Conservation (phyloP, 2,113 vertebrate genomes). For the Miniopterus natalensis region DNA sequence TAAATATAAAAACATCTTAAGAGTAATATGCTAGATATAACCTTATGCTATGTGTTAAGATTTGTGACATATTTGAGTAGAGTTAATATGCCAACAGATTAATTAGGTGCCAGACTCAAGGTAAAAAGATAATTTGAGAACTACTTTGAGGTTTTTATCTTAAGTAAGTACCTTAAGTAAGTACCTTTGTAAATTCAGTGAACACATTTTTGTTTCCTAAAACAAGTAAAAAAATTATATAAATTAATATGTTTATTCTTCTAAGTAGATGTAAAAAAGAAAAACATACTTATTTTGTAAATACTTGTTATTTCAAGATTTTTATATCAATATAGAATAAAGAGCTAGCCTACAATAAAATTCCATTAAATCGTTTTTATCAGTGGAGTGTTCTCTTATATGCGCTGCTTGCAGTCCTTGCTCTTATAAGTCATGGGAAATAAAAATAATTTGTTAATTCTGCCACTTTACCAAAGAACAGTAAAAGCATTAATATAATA, state of each 20-base stretch:
- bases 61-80: neutral
- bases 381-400: neutral
- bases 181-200: neutral
- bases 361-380: neutral
- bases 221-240: neutral
- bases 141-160: neutral
- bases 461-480: neutral
- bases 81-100: neutral
- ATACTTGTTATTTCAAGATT: neutral
- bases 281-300: neutral
- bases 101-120: neutral
- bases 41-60: neutral
- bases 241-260: neutral
- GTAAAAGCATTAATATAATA: neutral
- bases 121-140: neutral
- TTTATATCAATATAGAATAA: neutral
- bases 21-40: neutral
- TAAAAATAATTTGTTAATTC: neutral
- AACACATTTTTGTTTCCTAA: neutral
- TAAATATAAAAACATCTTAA: neutral
- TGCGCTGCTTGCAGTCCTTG: neutral
- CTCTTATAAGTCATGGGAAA: neutral
- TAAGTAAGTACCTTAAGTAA: neutral
- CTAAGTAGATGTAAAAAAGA: neutral
- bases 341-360: neutral